Percentiles rank a stretch among this genome's conserved stretches.
These are phyloP conservation scores for Terrapene triunguis DNA, from an alignment of 2,113 vertebrate genomes.

Conservation along the genomic window DNA sequence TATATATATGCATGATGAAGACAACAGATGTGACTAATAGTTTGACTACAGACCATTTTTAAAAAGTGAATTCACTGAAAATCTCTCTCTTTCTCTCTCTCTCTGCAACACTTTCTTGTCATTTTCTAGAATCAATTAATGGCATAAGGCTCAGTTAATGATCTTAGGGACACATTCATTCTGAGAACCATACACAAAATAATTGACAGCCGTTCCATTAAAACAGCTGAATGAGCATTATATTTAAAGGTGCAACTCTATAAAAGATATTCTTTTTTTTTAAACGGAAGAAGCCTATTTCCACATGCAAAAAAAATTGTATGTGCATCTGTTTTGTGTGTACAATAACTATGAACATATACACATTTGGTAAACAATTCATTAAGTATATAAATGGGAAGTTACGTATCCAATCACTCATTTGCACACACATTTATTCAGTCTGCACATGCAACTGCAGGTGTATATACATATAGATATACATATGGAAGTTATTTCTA, in stretches of 20 bases:
- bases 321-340: background rate
- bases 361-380: background rate
- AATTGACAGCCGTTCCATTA: background rate
- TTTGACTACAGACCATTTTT: background rate
- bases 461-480: background rate
- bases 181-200: background rate
- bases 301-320: background rate
- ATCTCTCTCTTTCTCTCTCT: background rate
- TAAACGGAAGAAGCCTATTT: background rate
- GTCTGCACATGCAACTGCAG: background rate
- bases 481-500: too few relatives aligned
- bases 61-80: background rate
- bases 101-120: background rate
- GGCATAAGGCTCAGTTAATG: background rate
- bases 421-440: background rate
- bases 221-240: background rate
- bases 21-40: conserved; percentile 2
- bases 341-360: background rate
- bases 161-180: background rate
- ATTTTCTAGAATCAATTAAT: background rate
- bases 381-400: background rate
- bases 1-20: background rate
- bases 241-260: background rate
- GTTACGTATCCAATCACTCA: background rate
- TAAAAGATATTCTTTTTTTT: background rate